Base-by-base conservation (phyloP, 2,888 invertebrate species). In the Acanthococcus lagerstroemiae region DNA sequence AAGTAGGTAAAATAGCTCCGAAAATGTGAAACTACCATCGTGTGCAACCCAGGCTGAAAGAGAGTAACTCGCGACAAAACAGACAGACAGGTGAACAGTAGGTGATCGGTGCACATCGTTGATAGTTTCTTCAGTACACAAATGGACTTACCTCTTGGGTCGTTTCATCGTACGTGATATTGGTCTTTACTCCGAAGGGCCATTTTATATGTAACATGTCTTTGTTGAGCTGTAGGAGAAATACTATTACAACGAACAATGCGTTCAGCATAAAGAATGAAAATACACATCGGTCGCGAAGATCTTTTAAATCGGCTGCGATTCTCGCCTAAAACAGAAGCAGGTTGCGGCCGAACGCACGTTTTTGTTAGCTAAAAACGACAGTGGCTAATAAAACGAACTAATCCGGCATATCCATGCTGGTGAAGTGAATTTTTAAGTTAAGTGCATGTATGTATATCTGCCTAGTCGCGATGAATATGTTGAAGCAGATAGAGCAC, bases 231-330 rank as follows among this genome's bases (percentile, higher is more conserved):
- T 97, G 97, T 77, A 99, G 87, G 78, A 97, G 87, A 81, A 97
- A 93, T 73, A 99, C 95, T 80, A 96, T 93, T 77, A 97, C 85
- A 74, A 97, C 95, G 85, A 97, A 99, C 74, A 97, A 86, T 72
- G 96, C 93, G 82, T 99, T 99, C 79, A 94, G 80, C 95, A 99
- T 97, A 83, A 96, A 91, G 84, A 97, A 96, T 73, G 87, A 90
- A 80, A 95, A 95, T 70, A 94, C 93, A 71, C 91, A 90, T 74
- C 91, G 88, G 81, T 96, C 94, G 76, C 96, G 84, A 74, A 97
- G 83, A 77, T 94, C 95, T 83, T 91, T 90, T 76, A 97, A 83
- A 79, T 94, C 93, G 77, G 80, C 81, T 73, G 91, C 87, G 78
- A 93, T 90, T 82, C 90, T 86, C 75, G 86, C 90, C 90, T 92